Evolutionary conservation across 2,888 invertebrate genomes (phyloP).

Genomic region (Oegoconia quadripuncta): DNA sequence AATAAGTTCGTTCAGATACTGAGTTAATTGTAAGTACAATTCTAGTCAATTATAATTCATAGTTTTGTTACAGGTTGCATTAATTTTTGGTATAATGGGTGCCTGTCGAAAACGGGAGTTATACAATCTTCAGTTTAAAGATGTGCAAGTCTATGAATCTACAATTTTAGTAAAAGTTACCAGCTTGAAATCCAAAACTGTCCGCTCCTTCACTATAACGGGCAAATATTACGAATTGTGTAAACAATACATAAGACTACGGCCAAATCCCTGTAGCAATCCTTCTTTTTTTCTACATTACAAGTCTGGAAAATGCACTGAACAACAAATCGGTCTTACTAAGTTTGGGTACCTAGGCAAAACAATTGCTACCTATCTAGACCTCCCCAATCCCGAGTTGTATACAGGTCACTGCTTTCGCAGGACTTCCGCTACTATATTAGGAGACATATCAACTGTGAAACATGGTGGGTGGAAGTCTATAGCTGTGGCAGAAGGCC

Average conservation of each 20-base stretch:
- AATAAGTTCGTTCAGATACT: too few species aligned
- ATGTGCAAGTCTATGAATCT: conserved; percentile 1
- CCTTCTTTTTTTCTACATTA: conserved; percentile 1
- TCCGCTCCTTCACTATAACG: conserved; percentile 3
- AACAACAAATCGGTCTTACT: conserved; percentile 1
- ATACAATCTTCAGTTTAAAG: neutral
- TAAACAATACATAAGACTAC: conserved; percentile 7
- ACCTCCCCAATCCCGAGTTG: conserved; percentile 14
- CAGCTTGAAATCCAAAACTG: conserved; percentile 1
- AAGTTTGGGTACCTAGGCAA: conserved; percentile 3
- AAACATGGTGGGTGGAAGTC: conserved; percentile 18
- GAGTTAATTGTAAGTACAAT: too few species aligned
- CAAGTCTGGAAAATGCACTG: neutral
- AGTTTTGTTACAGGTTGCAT: conserved; percentile 4
- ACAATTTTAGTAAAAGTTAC: conserved; percentile 2
- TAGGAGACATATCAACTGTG: conserved; percentile 12
- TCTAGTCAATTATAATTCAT: neutral
- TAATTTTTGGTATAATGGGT: conserved; percentile 1
- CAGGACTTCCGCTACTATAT: conserved; percentile 18
- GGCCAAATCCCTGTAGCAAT: neutral
- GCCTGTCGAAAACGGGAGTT: conserved; percentile 6
- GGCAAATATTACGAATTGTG: conserved; percentile 2
- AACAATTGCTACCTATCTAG: conserved; percentile 16
- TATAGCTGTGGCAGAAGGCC: conserved; percentile 10
- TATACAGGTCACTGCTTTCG: conserved; percentile 22